phyloP scores from a whole-genome alignment of 2,113 vertebrate genomes.

The Chauna torquata region DNA sequence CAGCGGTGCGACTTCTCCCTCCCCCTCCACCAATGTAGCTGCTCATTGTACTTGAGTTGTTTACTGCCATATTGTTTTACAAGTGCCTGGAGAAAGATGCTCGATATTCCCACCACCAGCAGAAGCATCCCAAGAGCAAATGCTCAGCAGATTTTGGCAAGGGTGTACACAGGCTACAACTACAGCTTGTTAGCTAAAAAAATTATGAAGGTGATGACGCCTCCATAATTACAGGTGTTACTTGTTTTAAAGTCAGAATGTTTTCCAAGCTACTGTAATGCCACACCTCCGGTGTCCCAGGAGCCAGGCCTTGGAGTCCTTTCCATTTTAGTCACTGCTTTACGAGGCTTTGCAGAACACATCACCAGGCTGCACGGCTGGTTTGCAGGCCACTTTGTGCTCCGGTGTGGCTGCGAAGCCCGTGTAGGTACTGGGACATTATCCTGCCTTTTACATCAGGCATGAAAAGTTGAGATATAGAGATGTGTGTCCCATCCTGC shows the following conservation, averaged over 20 bases:
- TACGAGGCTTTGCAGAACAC: constrained; percentile 44
- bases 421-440: no score
- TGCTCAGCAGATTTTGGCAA: constrained; percentile 68
- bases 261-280: constrained; percentile 71
- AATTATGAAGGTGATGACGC: constrained; percentile 75
- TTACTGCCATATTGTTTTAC: constrained; percentile 78
- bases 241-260: constrained; percentile 75
- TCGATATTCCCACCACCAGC: constrained; percentile 54
- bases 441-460: no score
- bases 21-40: constrained; percentile 59
- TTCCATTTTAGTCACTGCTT: constrained; percentile 59
- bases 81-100: constrained; percentile 71
- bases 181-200: constrained; percentile 68
- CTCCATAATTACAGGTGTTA: constrained; percentile 81
- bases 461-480: no score
- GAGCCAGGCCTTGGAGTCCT: constrained; percentile 62
- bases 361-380: not conserved
- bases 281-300: constrained; percentile 66
- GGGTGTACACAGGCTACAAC: constrained; percentile 58
- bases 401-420: not conserved
- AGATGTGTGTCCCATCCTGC: no score
- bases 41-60: constrained; percentile 79
- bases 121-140: constrained; percentile 69
- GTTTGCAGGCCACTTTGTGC: not conserved
- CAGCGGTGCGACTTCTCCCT: constrained; percentile 69